Percentiles rank a stretch among this genome's conserved stretches.
These are phyloP conservation scores for Romanomermis culicivorax DNA, from an alignment of 2,888 invertebrate genomes.

Conservation along the genomic window DNA sequence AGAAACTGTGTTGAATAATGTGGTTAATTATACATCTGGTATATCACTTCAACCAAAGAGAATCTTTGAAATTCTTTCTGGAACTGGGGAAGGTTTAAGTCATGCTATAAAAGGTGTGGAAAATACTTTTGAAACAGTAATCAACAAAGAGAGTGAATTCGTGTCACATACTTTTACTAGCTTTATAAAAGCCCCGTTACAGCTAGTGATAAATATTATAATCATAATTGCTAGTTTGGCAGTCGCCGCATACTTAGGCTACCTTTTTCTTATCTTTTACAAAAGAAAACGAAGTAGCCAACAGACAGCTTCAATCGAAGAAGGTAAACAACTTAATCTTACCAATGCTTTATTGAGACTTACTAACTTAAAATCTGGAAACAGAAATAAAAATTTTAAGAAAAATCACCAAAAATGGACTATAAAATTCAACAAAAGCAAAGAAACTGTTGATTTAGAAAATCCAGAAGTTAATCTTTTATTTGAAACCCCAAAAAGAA, in stretches of 20 bases:
- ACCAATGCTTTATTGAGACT: not conserved
- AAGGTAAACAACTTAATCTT: too few relatives aligned
- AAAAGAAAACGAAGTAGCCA: not conserved
- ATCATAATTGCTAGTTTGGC: not conserved
- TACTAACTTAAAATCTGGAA: not conserved
- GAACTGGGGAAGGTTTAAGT: not conserved
- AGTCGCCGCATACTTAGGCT: not conserved
- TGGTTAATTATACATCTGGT: not conserved
- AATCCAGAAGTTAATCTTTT: not conserved
- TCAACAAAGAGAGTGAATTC: not conserved
- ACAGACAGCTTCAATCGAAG: too few relatives aligned
- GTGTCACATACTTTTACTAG: not conserved
- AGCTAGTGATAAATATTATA: not conserved
- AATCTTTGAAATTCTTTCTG: not conserved
- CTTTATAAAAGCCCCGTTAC: not conserved
- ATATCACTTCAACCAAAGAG: not conserved
- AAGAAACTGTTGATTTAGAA: not conserved
- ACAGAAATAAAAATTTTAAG: not conserved
- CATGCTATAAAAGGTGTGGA: not conserved
- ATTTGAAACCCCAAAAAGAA: not conserved
- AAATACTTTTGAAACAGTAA: not conserved
- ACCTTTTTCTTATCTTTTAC: not conserved
- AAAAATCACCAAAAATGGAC: not conserved
- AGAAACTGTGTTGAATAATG: not conserved
- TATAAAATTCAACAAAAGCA: not conserved